Evolutionary conservation across 2,888 invertebrate species (phyloP).

Genomic region (Limnephilus marmoratus): DNA sequence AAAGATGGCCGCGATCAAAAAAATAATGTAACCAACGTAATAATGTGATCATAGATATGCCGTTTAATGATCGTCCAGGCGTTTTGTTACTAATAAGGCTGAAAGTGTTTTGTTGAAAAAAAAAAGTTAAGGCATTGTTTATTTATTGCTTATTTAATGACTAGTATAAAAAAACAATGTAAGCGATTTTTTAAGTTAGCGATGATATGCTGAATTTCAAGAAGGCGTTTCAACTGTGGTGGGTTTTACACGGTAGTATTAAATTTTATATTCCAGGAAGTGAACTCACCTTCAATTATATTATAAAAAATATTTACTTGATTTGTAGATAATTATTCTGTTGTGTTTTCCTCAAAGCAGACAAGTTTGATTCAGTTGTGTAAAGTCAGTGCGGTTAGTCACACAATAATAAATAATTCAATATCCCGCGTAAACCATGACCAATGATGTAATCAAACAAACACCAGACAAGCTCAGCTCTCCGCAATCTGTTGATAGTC

Average conservation of each 20-base stretch:
- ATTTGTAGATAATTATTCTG: background rate
- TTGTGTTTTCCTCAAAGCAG: background rate
- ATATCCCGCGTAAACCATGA: conserved; percentile 63
- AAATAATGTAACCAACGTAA: no score
- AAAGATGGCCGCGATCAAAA: no score
- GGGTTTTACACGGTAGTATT: background rate
- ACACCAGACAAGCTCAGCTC: conserved; percentile 60
- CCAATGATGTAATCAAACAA: conserved; percentile 61
- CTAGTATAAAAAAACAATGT: background rate
- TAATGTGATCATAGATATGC: no score
- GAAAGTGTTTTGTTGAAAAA: no score
- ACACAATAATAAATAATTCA: background rate
- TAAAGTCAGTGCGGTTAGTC: background rate
- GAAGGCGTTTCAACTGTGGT: background rate
- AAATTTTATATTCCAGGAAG: background rate
- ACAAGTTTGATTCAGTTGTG: background rate
- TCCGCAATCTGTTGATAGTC: conserved; percentile 58
- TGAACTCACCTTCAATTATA: background rate
- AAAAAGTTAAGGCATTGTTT: background rate
- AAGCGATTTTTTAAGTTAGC: background rate
- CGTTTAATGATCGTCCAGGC: no score
- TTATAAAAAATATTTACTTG: background rate
- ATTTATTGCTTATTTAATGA: background rate
- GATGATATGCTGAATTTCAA: background rate
- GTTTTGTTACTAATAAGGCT: no score